Evolutionary conservation across 2,888 invertebrate species (phyloP), one percentile per base, ranked within the genome.

Genomic region (Caenorhabditis sulstoni): DNA sequence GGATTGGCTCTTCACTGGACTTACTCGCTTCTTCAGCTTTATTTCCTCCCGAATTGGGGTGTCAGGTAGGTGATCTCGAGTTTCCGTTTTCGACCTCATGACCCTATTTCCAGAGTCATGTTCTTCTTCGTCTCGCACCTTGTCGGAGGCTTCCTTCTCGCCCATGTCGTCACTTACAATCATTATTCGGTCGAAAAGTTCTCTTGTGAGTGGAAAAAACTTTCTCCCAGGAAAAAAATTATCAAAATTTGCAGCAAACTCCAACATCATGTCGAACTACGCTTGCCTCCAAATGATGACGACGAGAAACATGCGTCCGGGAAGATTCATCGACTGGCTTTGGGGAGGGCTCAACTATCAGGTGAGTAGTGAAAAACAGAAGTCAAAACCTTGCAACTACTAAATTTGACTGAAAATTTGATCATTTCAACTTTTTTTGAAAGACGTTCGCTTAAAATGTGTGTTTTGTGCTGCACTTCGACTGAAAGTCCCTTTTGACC

Each of bases 161-260:
- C 89, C 8, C 89, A 89, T 59, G 89, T 89, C 39, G 89, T 89
- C 71, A 89, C 89, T 11, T 89, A 86, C 84, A 89, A 89, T 52
- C 89, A 89, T 66, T 89, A 89, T 53, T 89, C 89, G 8, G 87
- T 87, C 4, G 88, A 88, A 37, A 89, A 89, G 64, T 89, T 87
- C 62, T 79, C 87, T 8, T 76, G 89, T 89, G 49, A 81, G 86
- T 3, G 11, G 2, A 11, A 41, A 5, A 49, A 0, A 37, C 9
- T 12, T 57, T 14, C 8, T 52, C 35, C 14, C 44, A 22, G n/a
- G n/a, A n/a, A 3, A 29, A 29, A 29, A 7, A 50, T 23, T 16
- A n/a, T 23, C 23, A 14, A 53, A 12, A 14, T 9, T 80, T 84
- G 47, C 78, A 89, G 89, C 89, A 61, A 83, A 82, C 67, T 84